Percentiles rank a stretch among this genome's conserved stretches.
Evolutionary conservation across 2,113 vertebrate genomes (phyloP).

Genomic region (Rafetus swinhoei): DNA sequence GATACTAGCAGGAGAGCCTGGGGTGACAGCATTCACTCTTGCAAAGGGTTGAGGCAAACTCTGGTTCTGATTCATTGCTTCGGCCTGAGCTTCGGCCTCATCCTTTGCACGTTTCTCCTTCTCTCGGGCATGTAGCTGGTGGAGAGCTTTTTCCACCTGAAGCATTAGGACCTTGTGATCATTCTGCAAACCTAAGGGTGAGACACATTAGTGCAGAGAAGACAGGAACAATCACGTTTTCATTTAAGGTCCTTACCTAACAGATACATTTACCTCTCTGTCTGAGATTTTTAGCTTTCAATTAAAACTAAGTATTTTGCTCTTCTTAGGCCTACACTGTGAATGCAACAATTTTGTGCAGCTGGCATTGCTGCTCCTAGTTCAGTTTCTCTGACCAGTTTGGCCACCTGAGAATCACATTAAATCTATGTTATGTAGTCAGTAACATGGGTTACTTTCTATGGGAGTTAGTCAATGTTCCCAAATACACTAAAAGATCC

Average conservation of each 20-base stretch:
- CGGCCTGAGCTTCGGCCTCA: constrained; percentile 75
- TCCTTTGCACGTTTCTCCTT: constrained; percentile 88
- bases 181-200: constrained; percentile 90
- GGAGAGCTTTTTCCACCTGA: constrained; percentile 94
- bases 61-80: constrained; percentile 72
- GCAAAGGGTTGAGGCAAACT: constrained; percentile 83
- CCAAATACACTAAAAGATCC: not conserved
- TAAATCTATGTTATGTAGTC: not conserved
- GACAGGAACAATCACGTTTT: rapidly evolving
- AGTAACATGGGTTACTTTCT: not conserved
- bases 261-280: rapidly evolving
- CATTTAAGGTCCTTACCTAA: not conserved
- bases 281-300: not conserved
- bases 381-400: not conserved
- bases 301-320: rapidly evolving
- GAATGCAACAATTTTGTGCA: not conserved
- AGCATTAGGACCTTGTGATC: constrained; percentile 95
- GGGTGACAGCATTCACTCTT: constrained; percentile 85
- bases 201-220: not conserved
- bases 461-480: not conserved
- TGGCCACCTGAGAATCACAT: too few relatives aligned
- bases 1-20: constrained; percentile 87
- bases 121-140: constrained; percentile 89
- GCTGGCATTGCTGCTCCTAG: not conserved
- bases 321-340: rapidly evolving